Conservation (phyloP, 2,888 invertebrate species). For the Pollenia griseotomentosa region DNA sequence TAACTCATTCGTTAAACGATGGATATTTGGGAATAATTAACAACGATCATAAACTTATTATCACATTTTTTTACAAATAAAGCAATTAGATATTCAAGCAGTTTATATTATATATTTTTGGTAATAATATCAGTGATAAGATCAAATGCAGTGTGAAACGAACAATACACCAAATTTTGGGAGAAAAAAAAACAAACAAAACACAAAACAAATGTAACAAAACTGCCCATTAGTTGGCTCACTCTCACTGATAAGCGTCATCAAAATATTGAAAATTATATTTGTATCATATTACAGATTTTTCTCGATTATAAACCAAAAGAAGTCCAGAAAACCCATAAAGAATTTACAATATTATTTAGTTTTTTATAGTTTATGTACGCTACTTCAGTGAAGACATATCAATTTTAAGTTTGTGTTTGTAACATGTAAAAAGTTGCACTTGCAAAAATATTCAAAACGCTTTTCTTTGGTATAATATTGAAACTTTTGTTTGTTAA, state of each 20-base stretch:
- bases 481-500: too few species aligned
- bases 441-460: too few species aligned
- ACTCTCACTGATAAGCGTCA: background rate
- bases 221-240: background rate
- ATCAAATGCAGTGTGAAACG: slow-evolving; percentile 40
- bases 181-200: background rate
- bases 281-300: slow-evolving; percentile 12
- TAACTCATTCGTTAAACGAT: background rate
- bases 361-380: too few species aligned
- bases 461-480: too few species aligned
- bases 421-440: too few species aligned
- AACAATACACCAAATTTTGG: slow-evolving; percentile 9
- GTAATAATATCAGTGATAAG: slow-evolving; percentile 33
- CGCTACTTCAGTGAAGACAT: too few species aligned
- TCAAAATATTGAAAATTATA: background rate
- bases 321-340: background rate
- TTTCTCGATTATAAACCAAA: background rate
- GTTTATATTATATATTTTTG: slow-evolving; percentile 10
- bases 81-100: slow-evolving; percentile 15
- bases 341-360: too few species aligned
- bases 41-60: slow-evolving; percentile 31
- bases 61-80: slow-evolving; percentile 39
- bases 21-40: background rate
- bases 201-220: background rate
- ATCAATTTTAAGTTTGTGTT: too few species aligned